Conservation (phyloP, 2,113 vertebrate species). For the Myocastor coypus region DNA sequence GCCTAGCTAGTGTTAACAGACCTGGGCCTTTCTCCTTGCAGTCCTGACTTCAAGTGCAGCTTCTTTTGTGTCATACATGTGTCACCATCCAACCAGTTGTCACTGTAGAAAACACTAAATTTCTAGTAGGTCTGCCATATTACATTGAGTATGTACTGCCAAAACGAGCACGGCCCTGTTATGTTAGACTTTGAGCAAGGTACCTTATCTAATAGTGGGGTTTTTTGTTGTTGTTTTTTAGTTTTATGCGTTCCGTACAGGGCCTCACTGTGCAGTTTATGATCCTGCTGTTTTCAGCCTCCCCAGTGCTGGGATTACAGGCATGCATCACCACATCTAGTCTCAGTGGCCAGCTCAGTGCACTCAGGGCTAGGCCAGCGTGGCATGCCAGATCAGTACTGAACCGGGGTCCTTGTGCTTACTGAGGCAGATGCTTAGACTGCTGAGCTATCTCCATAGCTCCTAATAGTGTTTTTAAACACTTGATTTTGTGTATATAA, state of each 20-base stretch:
- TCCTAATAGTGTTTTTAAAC: background rate
- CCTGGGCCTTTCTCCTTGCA: background rate
- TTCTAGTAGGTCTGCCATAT: background rate
- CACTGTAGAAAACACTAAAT: conserved; percentile 11
- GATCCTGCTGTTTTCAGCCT: too few relatives aligned
- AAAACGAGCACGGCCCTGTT: background rate
- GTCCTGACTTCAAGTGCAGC: background rate
- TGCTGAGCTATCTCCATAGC: background rate
- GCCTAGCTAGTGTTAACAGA: background rate
- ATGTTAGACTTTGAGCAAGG: background rate
- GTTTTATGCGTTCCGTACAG: too few relatives aligned
- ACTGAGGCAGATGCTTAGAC: too few relatives aligned
- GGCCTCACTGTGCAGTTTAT: too few relatives aligned
- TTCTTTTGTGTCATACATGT: background rate
- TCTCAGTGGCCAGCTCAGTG: too few relatives aligned
- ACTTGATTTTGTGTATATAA: background rate
- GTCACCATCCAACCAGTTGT: background rate
- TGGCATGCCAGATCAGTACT: too few relatives aligned
- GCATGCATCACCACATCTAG: too few relatives aligned
- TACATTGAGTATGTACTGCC: background rate
- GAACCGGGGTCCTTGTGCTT: too few relatives aligned
- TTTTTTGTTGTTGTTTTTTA: too few relatives aligned
- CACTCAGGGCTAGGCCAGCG: too few relatives aligned
- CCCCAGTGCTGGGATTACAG: too few relatives aligned
- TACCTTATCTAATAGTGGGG: background rate